These are phyloP conservation scores for Ectropis crepuscularia DNA, from an alignment of 2,888 invertebrate species.

Conservation along the genomic window DNA sequence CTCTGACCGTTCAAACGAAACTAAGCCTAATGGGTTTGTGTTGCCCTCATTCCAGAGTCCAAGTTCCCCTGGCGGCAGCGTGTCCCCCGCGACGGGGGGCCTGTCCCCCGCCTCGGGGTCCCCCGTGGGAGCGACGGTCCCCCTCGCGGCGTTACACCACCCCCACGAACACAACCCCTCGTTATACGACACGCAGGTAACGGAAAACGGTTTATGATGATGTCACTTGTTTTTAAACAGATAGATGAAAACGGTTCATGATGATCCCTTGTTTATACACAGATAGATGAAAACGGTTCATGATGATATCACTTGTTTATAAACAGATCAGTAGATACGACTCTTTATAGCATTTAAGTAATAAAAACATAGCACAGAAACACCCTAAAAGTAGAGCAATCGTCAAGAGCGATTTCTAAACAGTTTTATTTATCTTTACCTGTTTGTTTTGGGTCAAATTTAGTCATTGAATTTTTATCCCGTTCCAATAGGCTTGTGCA, in stretches of 20 bases:
- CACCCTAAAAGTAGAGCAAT: too few species aligned
- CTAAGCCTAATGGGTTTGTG: not conserved
- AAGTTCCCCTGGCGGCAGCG: conserved; percentile 73
- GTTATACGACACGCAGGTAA: conserved; percentile 74
- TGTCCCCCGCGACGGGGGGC: conserved; percentile 76
- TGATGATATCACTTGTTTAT: not conserved
- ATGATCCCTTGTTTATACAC: not conserved
- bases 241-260: not conserved
- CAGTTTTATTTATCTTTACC: too few species aligned
- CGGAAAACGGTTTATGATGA: not conserved
- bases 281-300: not conserved
- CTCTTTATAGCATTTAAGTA: too few species aligned
- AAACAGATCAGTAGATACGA: too few species aligned
- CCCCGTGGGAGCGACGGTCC: conserved; percentile 76
- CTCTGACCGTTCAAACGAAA: too few species aligned
- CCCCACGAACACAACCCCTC: conserved; percentile 51
- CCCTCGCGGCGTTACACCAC: conserved; percentile 56
- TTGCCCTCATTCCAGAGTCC: conserved; percentile 60
- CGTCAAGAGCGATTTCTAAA: too few species aligned
- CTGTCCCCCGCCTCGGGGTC: conserved; percentile 78
- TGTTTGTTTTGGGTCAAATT: too few species aligned
- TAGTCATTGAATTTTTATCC: too few species aligned
- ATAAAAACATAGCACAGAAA: too few species aligned
- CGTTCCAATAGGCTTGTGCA: too few species aligned
- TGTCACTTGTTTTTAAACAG: not conserved